phyloP scores from a whole-genome alignment of 2,113 vertebrate genomes.

The Hemiscyllium ocellatum region DNA sequence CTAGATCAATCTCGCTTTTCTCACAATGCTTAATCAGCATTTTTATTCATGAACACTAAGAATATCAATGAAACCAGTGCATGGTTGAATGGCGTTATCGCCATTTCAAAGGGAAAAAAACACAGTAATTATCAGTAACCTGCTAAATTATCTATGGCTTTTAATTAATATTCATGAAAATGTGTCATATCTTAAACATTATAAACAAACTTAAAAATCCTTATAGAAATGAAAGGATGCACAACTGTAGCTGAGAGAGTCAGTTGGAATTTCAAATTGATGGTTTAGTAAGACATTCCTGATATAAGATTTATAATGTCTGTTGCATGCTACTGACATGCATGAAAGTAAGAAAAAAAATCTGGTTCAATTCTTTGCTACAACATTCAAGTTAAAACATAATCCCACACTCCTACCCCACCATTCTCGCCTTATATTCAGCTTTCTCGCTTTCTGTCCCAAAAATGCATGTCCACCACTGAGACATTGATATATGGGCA shows the following conservation, averaged over 20 bases:
- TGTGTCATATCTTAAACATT: neutral
- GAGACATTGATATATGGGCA: neutral
- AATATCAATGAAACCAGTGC: neutral
- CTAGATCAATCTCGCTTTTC: neutral
- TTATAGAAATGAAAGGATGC: neutral
- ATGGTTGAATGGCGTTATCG: neutral
- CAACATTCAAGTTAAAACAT: neutral
- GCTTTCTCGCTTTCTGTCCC: neutral
- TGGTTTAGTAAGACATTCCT: neutral
- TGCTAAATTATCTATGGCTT: neutral
- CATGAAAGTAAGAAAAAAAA: neutral
- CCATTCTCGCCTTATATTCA: neutral
- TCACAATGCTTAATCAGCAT: neutral
- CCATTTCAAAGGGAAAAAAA: neutral
- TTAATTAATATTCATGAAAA: neutral
- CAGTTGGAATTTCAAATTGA: neutral
- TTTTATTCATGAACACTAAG: neutral
- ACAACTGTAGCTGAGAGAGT: neutral
- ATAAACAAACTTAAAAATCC: neutral
- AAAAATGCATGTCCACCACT: neutral
- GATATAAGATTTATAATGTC: neutral
- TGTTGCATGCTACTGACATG: neutral
- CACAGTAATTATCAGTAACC: neutral
- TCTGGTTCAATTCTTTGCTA: neutral
- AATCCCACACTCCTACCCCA: too few relatives aligned